Percentiles rank a stretch among this genome's conserved stretches.
Conservation (phyloP, 2,113 vertebrate genomes). For the Cheilinus undulatus region DNA sequence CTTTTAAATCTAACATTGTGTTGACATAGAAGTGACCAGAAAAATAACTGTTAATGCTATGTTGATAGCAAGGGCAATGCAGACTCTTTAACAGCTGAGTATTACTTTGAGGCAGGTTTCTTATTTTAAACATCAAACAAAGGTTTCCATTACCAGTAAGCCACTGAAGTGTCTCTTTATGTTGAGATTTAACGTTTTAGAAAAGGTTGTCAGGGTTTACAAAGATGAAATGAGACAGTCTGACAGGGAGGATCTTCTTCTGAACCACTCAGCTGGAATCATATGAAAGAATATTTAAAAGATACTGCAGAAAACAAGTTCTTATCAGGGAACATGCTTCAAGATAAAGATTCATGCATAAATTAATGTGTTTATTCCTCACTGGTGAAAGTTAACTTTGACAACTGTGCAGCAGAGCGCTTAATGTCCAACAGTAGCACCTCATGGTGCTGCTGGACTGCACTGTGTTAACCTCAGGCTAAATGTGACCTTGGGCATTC, state of each 20-base stretch:
- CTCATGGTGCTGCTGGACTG: constrained; percentile 14
- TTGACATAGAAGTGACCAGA: too few relatives aligned
- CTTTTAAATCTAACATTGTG: too few relatives aligned
- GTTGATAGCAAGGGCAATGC: too few relatives aligned
- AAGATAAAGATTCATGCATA: constrained; percentile 2
- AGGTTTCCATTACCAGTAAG: neutral
- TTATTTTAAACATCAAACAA: neutral
- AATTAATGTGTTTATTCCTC: constrained; percentile 12
- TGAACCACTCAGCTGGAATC: constrained; percentile 21
- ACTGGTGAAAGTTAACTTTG: constrained; percentile 41
- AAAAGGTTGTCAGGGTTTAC: constrained; percentile 26
- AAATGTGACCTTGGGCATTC: constrained; percentile 59
- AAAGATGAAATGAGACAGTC: constrained; percentile 18
- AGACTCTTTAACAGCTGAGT: too few relatives aligned
- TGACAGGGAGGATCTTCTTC: neutral
- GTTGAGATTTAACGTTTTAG: constrained; percentile 20
- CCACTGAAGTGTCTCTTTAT: neutral
- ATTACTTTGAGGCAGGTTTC: too few relatives aligned
- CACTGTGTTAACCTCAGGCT: constrained; percentile 63
- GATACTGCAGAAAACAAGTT: constrained; percentile 9
- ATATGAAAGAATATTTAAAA: constrained; percentile 28
- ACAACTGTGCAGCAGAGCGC: constrained; percentile 32
- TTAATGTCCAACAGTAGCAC: constrained; percentile 9
- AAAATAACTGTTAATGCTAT: too few relatives aligned
- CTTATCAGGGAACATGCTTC: neutral